Base-by-base conservation (phyloP, 2,888 invertebrate genomes). In the Drosophila paracracens region DNA sequence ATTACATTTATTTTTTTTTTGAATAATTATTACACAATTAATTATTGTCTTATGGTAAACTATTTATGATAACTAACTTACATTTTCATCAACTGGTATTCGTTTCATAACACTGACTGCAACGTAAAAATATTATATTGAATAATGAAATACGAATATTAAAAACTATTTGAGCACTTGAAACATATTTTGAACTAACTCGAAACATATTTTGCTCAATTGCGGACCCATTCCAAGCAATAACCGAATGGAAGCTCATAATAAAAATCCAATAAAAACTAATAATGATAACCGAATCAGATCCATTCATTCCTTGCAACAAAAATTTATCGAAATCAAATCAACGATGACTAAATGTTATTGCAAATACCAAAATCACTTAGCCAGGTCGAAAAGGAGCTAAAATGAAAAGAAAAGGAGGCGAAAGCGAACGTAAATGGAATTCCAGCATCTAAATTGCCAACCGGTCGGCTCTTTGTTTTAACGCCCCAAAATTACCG, bases 341-440 rank as follows among this genome's bases (percentile, higher is more conserved):
- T 76, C 68, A 76, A 60, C 60, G 52, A 35, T 76, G 60, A 62
- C 65, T 66, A 59, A 76, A 73, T 76, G 53, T 76, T 69, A 70
- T 76, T 53, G 38, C 65, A 64, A 85, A 71, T 73, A 68, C 54
- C 52, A 73, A 83, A 79, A 76, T 79, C 76, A 83, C 83, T 85
- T 83, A 81, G 72, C 56, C 59, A 67, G 66, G 53, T 63, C 70
- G 50, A 65, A 46, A 60, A 60, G 51, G 59, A 54, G 18, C 13
- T 10, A 46, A 59, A 50, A 18, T 25, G 58, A 69, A 65, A 63
- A 13, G 48, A 25, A 25, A 13, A 59, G 25, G 38, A 56, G 51
- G 33, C 27, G 25, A 38, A 36, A 7, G 0, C 43, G 36, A 38
- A 53, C 38, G 29, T 38, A 61, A 61, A 35, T 66, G 31, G 61